A percentile compares a stretch with the other conserved stretches of the same genome.
Conservation (phyloP, 2,888 invertebrate species). For the Thymelicus acteon region DNA sequence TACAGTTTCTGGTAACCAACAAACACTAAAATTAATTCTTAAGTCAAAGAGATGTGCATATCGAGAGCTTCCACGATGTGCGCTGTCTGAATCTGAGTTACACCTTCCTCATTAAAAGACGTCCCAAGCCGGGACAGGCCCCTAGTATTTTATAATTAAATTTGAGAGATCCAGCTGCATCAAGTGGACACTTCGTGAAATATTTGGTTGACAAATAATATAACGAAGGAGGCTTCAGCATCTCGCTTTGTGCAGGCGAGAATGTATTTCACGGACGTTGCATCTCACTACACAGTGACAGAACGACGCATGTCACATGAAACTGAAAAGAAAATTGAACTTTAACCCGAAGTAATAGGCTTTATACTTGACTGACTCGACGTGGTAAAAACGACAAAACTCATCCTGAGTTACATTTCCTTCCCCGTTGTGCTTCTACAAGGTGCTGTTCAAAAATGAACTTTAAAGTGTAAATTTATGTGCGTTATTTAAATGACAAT, state of each 20-base stretch:
- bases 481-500: slow-evolving; percentile 18
- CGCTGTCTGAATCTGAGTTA: too few relatives aligned
- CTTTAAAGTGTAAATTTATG: slow-evolving; percentile 7
- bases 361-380: background rate
- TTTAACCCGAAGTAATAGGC: background rate
- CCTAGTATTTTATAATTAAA: background rate
- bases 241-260: slow-evolving; percentile 21
- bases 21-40: too few relatives aligned
- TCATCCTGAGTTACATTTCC: background rate
- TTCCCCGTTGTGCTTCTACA: slow-evolving; percentile 1
- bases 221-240: slow-evolving; percentile 18
- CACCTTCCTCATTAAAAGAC: too few relatives aligned
- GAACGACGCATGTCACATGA: background rate
- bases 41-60: too few relatives aligned
- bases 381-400: background rate
- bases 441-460: slow-evolving; percentile 14
- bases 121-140: too few relatives aligned
- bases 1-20: too few relatives aligned
- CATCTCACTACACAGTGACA: background rate
- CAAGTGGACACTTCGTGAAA: background rate
- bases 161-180: background rate
- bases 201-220: slow-evolving; percentile 24
- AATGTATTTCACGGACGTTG: slow-evolving; percentile 31
- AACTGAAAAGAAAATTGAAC: background rate
- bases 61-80: too few relatives aligned